Base-by-base conservation (phyloP, 2,113 vertebrate genomes). In the Ammodytes marinus region DNA sequence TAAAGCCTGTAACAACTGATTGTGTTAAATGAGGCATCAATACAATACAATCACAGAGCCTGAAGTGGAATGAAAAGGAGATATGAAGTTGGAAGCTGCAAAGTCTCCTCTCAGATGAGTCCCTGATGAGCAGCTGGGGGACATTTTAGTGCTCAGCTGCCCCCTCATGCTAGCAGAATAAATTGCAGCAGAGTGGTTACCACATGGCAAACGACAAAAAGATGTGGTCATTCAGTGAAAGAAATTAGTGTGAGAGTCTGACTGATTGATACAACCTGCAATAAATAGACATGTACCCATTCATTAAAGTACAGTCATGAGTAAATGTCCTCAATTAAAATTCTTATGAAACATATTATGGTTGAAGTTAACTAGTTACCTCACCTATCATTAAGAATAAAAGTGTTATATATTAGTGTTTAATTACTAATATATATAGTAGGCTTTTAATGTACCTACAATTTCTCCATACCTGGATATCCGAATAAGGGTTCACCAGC, bases 61-160 rank as follows among this genome's bases (percentile, higher is more conserved):
- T 57, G 8, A 6, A 39, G 17, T 52, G 45, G 57, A 73, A 77
- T 50, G 3, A 14, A 77, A 73, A 47, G 3, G 47, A 50, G n/a
- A 19, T 9, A 12, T 15, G 17, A 57, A 42, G 55, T 11, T 61
- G 27, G 35, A 61, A 15, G 66, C 46, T 77, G 7, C 54, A 61
- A 27, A 42, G 37, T 39, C 67, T 59, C 19, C 53, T 53, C 40
- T 42, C 35, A 42, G 63, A 9, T 59, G 45, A 40, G 15, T 47
- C 4, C 45, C 52, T 57, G 9, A 67, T 0, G 14, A 60, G 19
- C 54, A 72, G 37, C 53, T 45, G 27, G 27, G 47, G 39, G 39
- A 15, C 66, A 67, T 75, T 74, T 79, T 76, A 70, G 81, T 85
- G 66, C 84, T 74, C n/a, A 65, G 69, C 76, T 89, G 88, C 89